Base-by-base conservation (phyloP, 2,888 invertebrate genomes). In the Doris montereyensis region DNA sequence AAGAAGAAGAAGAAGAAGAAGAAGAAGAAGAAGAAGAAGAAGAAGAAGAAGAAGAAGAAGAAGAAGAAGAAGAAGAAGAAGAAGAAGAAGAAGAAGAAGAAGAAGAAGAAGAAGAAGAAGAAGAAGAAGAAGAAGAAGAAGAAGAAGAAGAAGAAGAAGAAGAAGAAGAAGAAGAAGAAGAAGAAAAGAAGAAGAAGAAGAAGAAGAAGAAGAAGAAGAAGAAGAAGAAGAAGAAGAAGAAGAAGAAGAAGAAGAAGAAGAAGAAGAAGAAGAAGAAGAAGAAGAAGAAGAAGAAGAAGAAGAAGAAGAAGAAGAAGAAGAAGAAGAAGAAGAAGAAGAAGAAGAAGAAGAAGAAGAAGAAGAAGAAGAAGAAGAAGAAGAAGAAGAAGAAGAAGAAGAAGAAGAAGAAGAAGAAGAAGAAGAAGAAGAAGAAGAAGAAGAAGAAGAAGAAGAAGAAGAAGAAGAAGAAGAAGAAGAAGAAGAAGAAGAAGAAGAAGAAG, bases 11-110 rank as follows among this genome's bases (percentile, higher is more conserved):
- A 28, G 28, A 28, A 67, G 24, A 67, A 5, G 28, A 5, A 67
- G 67, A 67, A 8, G 28, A 28, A 67, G 24, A 67, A 28, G 28
- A 28, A 67, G 67, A 67, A 28, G 8, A 8, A 67, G 24, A 67
- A 5, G 28, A 8, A 67, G 24, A 67, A 21, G 28, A 5, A 67
- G 24, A 67, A 5, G 28, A 5, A 67, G 24, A 67, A 5, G 28
- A 5, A 67, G 24, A 67, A 5, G 28, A 5, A 67, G 24, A 67
- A 5, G 28, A 5, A 67, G 26, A 67, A 5, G 28, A 5, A 67
- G 24, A 67, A 28, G 28, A 28, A 67, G 67, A 67, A 28, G 28
- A 28, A 67, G 67, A 67, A 28, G 28, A 28, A 67, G 67, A 67
- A 28, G 28, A 28, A 67, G 67, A 67, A 28, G 28, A 28, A 67